phyloP scores from a whole-genome alignment of 2,797 vertebrate genomes.

The Erpetoichthys calabaricus region DNA sequence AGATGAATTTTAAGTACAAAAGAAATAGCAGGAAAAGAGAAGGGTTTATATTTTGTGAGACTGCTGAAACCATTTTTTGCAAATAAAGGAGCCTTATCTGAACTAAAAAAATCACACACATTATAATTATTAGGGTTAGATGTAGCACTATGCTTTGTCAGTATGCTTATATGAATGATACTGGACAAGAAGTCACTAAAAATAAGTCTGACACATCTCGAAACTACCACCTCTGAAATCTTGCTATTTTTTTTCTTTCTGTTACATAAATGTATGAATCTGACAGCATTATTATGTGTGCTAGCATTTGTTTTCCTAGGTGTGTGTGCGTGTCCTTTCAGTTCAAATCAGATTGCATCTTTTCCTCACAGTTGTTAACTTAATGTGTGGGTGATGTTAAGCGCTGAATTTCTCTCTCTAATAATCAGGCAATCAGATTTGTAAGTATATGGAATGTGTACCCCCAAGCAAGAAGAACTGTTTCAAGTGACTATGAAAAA shows the following conservation, averaged over 20 bases:
- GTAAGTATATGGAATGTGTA: too few relatives aligned
- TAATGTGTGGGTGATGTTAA: background rate
- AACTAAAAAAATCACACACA: background rate
- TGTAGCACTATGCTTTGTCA: background rate
- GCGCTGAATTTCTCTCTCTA: background rate
- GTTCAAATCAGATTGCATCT: background rate
- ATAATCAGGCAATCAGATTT: background rate
- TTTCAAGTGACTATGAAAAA: background rate
- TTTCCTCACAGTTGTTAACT: conserved; percentile 1
- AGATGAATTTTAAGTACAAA: too few relatives aligned
- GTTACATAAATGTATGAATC: background rate
- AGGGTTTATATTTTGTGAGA: too few relatives aligned
- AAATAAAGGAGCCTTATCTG: too few relatives aligned
- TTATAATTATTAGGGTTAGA: conserved; percentile 10
- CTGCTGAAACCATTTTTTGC: too few relatives aligned
- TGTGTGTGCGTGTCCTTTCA: background rate
- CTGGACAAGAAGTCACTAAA: background rate
- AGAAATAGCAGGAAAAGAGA: too few relatives aligned
- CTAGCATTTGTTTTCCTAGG: background rate
- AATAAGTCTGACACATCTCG: background rate
- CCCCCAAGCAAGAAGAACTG: too few relatives aligned
- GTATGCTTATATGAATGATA: background rate
- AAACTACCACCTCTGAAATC: background rate
- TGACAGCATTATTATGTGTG: background rate
- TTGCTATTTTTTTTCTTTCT: background rate